These are phyloP conservation scores for Danio choprae DNA, from an alignment of 2,797 vertebrate species.

Conservation along the genomic window DNA sequence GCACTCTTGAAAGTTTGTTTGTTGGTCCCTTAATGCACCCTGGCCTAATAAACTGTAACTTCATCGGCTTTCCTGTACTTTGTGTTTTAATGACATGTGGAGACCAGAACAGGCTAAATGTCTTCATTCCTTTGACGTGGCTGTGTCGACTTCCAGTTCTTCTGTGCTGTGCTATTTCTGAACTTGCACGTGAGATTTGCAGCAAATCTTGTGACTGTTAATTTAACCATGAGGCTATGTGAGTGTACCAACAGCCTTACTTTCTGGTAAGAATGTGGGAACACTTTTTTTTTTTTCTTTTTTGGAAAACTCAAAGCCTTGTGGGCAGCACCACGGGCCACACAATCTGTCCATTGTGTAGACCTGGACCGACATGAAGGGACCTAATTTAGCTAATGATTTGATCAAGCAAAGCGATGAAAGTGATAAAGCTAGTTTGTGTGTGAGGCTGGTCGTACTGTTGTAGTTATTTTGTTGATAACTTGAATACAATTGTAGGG, in stretches of 20 bases:
- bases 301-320: conserved; percentile 35
- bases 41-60: neutral
- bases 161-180: conserved; percentile 25
- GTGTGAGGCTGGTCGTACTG: neutral
- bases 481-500: neutral
- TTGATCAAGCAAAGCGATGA: conserved; percentile 49
- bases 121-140: conserved; percentile 21
- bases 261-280: conserved; percentile 51
- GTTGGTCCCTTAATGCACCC: neutral
- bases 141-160: conserved; percentile 22
- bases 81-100: neutral
- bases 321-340: conserved; percentile 39
- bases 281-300: conserved; percentile 23
- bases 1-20: neutral
- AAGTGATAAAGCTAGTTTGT: conserved; percentile 40
- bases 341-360: conserved; percentile 58
- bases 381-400: conserved; percentile 60
- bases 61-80: neutral
- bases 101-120: conserved; percentile 26
- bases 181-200: conserved; percentile 21
- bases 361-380: conserved; percentile 34
- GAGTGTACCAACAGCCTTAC: neutral
- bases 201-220: conserved; percentile 33
- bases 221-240: neutral
- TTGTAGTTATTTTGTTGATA: neutral